Percentiles rank a stretch among this genome's conserved stretches.
Conservation (phyloP, 2,888 invertebrate genomes). For the Ophraella communa region DNA sequence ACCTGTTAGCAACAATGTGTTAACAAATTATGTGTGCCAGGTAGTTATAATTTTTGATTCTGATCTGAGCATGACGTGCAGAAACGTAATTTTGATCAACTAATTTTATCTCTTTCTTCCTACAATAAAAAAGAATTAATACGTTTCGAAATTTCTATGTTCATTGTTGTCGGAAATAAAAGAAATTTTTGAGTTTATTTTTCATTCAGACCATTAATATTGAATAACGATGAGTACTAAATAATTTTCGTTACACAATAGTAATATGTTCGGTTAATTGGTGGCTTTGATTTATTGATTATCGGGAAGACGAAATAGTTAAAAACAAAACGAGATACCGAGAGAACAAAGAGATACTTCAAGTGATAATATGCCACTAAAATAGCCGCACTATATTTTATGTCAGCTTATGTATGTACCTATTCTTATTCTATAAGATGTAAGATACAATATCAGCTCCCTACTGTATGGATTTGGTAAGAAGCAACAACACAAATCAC, state of each 20-base stretch:
- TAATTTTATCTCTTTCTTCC: no score
- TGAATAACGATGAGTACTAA: not conserved
- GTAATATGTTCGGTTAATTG: constrained; percentile 12
- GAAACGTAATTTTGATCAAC: no score
- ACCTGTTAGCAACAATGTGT: no score
- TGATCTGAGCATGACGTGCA: no score
- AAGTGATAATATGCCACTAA: constrained; percentile 40
- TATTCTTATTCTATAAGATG: constrained; percentile 36
- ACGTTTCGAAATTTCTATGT: not conserved
- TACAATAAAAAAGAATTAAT: not conserved
- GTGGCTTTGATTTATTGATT: constrained; percentile 24
- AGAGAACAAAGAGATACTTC: constrained; percentile 40
- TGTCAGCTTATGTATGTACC: constrained; percentile 39
- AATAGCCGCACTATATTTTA: constrained; percentile 41
- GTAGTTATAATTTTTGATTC: no score
- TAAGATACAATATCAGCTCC: constrained; percentile 36
- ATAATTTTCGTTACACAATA: constrained; percentile 1
- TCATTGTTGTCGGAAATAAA: not conserved
- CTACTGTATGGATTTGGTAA: constrained; percentile 37
- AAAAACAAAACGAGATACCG: constrained; percentile 28
- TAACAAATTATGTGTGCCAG: no score
- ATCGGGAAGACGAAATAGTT: constrained; percentile 23
- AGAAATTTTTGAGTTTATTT: not conserved
- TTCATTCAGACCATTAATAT: not conserved
- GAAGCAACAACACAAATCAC: constrained; percentile 30